These are phyloP conservation scores for Agrilus cyanescens DNA, from an alignment of 2,888 invertebrate genomes.

Conservation along the genomic window DNA sequence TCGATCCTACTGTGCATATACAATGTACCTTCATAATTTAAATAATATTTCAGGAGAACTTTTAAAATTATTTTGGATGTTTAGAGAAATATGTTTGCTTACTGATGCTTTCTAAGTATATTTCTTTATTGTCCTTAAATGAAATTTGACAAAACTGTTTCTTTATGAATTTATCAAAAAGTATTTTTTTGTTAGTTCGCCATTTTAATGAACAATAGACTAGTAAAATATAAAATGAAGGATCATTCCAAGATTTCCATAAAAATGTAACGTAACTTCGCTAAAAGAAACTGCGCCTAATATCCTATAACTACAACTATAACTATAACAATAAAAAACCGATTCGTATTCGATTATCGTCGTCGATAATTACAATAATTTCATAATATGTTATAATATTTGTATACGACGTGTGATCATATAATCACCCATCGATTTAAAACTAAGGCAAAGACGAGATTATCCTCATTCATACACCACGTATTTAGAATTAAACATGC, in stretches of 20 bases:
- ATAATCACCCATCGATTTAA: slow-evolving; percentile 22
- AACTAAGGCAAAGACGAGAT: slow-evolving; percentile 35
- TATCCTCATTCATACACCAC: slow-evolving; percentile 25
- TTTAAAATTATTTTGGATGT: no score
- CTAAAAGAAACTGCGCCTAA: slow-evolving; percentile 28
- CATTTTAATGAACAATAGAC: no score
- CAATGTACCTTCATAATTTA: no score
- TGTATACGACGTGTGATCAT: slow-evolving; percentile 8
- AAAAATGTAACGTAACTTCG: slow-evolving; percentile 18
- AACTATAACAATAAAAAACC: slow-evolving; percentile 35
- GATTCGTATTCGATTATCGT: slow-evolving; percentile 30
- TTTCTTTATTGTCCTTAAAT: no score
- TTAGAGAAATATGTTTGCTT: no score
- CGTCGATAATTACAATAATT: slow-evolving; percentile 8
- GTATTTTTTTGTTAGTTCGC: no score
- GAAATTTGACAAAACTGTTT: slow-evolving; percentile 5
- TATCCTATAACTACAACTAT: slow-evolving; percentile 32
- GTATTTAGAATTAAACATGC: slow-evolving; percentile 35
- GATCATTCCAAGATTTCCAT: no score
- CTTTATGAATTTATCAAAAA: no score
- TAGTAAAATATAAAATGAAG: no score
- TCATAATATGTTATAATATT: slow-evolving; percentile 14
- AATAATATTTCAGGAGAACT: no score
- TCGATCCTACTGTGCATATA: no score
- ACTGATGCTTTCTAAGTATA: no score